A percentile compares a stretch with the other conserved stretches of the same genome.
Evolutionary conservation across 2,888 invertebrate genomes (phyloP).

Genomic region (Stictocephala bisonia): DNA sequence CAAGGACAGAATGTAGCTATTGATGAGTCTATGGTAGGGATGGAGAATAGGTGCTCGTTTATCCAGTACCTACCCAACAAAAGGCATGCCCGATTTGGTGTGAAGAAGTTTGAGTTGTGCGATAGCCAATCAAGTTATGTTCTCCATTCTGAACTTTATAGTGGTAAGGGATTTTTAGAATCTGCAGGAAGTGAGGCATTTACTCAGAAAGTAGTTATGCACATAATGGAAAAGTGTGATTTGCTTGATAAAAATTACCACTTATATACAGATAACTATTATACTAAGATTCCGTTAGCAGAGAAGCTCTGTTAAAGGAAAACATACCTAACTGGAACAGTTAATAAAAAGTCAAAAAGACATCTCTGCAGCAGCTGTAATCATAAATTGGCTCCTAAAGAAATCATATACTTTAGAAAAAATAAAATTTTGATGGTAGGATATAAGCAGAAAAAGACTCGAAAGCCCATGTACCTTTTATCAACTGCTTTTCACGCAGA

Average conservation of each 20-base stretch:
- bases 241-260: slow-evolving; percentile 15
- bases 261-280: slow-evolving; percentile 24
- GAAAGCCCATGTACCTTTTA: background rate
- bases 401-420: background rate
- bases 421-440: background rate
- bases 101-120: background rate
- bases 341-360: background rate
- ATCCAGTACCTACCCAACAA: slow-evolving; percentile 20
- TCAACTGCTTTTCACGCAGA: background rate
- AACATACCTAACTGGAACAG: slow-evolving; percentile 8
- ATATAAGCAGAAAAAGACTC: background rate
- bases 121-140: slow-evolving; percentile 11
- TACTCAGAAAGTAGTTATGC: slow-evolving; percentile 26
- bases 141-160: background rate
- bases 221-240: too few species aligned
- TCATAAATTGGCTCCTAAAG: background rate
- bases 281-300: slow-evolving; percentile 6
- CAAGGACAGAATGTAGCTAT: slow-evolving; percentile 1
- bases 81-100: slow-evolving; percentile 2
- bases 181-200: too few species aligned
- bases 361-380: too few species aligned
- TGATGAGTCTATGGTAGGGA: background rate
- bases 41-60: slow-evolving; percentile 16
- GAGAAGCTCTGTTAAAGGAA: background rate
- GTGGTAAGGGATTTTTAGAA: slow-evolving; percentile 28